These are phyloP conservation scores for Cosmorhoe ocellata DNA, from an alignment of 2,888 invertebrate genomes.

Conservation along the genomic window DNA sequence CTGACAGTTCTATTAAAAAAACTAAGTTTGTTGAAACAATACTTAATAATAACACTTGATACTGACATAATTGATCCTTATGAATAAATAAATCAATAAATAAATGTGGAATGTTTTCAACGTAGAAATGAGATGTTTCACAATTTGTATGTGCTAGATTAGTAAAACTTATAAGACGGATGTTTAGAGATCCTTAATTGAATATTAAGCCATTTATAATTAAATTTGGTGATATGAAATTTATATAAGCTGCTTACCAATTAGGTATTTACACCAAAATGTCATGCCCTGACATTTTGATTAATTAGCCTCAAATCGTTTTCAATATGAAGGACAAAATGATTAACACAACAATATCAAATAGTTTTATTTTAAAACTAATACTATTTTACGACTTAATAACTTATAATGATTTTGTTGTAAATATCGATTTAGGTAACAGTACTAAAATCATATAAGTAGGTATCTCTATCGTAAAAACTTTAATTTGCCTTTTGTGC, in stretches of 20 bases:
- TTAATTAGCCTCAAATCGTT: slow-evolving; percentile 18
- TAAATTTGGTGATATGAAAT: background rate
- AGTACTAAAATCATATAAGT: slow-evolving; percentile 14
- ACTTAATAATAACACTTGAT: too few relatives aligned
- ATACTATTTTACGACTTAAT: slow-evolving; percentile 17
- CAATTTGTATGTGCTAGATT: too few relatives aligned
- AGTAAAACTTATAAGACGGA: too few relatives aligned
- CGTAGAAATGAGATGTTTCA: too few relatives aligned
- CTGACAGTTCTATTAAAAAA: too few relatives aligned
- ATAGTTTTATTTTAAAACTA: slow-evolving; percentile 3
- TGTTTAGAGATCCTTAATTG: too few relatives aligned
- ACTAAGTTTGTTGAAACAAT: too few relatives aligned
- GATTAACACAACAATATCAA: slow-evolving; percentile 19
- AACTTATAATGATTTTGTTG: slow-evolving; percentile 24
- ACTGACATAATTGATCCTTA: too few relatives aligned
- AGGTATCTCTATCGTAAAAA: slow-evolving; percentile 28
- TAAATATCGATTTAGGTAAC: slow-evolving; percentile 22
- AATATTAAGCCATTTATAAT: background rate
- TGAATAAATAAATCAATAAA: too few relatives aligned
- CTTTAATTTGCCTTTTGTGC: slow-evolving; percentile 13
- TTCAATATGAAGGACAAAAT: slow-evolving; percentile 17
- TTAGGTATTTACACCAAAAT: slow-evolving; percentile 4
- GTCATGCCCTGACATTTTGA: slow-evolving; percentile 27
- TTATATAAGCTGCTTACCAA: background rate
- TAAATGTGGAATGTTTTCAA: too few relatives aligned